Evolutionary conservation across 92 coral and sea anemone species (phyloP).

Genomic region (Zoanthus sociatus): DNA sequence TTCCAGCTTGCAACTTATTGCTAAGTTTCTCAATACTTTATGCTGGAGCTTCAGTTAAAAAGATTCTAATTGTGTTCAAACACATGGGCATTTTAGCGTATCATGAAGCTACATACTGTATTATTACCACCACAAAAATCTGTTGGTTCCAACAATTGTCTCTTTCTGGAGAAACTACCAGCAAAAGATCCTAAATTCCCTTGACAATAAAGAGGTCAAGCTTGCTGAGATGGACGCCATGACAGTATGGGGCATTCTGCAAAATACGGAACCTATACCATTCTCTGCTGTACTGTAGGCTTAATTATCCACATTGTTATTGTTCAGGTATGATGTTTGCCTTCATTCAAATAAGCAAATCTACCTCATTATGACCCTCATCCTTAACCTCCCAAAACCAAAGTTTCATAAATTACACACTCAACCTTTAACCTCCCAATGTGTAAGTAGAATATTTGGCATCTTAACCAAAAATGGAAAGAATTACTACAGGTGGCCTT

Average conservation of each 20-base stretch:
- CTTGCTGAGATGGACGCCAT: neutral
- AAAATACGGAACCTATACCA: neutral
- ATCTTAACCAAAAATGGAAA: too few species aligned
- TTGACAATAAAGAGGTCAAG: neutral
- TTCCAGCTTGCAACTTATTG: slow-evolving; percentile 35
- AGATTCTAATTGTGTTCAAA: slow-evolving; percentile 11
- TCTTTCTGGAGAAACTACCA: neutral
- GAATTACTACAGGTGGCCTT: too few species aligned
- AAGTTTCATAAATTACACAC: too few species aligned
- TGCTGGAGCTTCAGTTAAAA: slow-evolving; percentile 40
- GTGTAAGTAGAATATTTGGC: too few species aligned
- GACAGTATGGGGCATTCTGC: slow-evolving; percentile 1
- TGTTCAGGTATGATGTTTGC: neutral
- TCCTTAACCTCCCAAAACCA: too few species aligned
- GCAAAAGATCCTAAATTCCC: neutral
- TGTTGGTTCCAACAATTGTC: neutral
- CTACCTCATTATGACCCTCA: too few species aligned
- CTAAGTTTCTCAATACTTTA: slow-evolving; percentile 39
- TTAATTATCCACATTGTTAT: neutral
- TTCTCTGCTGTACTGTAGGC: neutral
- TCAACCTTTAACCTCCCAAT: too few species aligned
- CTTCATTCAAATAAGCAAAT: too few species aligned
- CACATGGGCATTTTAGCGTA: slow-evolving; percentile 28
- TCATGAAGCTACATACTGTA: neutral
- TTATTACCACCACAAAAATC: neutral